These are phyloP conservation scores for Embidobia sp. DNA, from an alignment of 2,888 invertebrate genomes.

Conservation along the genomic window DNA sequence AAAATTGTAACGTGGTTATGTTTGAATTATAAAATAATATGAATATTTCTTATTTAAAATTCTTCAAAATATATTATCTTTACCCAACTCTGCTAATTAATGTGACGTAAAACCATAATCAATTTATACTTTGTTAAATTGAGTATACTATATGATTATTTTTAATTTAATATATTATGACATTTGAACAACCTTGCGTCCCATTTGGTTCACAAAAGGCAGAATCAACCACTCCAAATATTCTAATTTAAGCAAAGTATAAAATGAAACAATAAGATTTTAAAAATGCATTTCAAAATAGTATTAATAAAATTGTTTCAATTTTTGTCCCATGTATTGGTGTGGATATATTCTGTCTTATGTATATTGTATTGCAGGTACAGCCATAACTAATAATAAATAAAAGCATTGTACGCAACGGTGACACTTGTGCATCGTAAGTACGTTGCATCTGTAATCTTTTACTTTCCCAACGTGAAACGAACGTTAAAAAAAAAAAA, in stretches of 20 bases:
- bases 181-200: slow-evolving; percentile 1
- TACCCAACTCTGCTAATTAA: too few species aligned
- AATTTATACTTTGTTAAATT: slow-evolving; percentile 49
- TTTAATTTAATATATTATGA: slow-evolving; percentile 23
- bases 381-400: slow-evolving; percentile 79
- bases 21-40: too few species aligned
- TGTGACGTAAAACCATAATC: too few species aligned
- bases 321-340: slow-evolving; percentile 57
- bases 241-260: slow-evolving; percentile 47
- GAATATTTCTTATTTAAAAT: too few species aligned
- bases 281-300: too few species aligned
- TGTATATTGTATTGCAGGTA: slow-evolving; percentile 80
- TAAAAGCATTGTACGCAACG: slow-evolving; percentile 77
- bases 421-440: slow-evolving; percentile 79
- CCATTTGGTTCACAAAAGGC: slow-evolving; percentile 45
- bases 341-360: slow-evolving; percentile 76
- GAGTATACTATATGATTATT: slow-evolving; percentile 32
- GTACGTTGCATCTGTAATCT: slow-evolving; percentile 73
- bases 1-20: too few species aligned
- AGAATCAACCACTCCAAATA: slow-evolving; percentile 60
- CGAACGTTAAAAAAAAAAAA: neutral
- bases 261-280: slow-evolving; percentile 48
- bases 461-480: slow-evolving; percentile 52
- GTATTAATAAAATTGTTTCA: neutral
- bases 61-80: too few species aligned